Evolutionary conservation across 2,113 vertebrate species (phyloP).

Genomic region (Mobula birostris): DNA sequence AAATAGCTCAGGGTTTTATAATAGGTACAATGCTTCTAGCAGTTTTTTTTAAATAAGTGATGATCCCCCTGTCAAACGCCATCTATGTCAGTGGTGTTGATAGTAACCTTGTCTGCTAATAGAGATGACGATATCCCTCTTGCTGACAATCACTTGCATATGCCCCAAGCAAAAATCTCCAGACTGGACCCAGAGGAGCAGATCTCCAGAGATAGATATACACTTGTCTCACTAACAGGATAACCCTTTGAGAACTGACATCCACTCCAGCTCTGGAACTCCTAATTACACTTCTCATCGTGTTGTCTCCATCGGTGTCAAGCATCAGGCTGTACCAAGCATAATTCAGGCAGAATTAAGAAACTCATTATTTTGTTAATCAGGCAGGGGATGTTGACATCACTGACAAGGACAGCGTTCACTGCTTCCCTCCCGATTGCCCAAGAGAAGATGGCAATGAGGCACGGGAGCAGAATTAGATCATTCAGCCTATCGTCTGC

Average conservation of each 20-base stretch:
- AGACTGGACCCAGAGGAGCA: neutral
- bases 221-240: neutral
- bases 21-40: neutral
- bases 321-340: neutral
- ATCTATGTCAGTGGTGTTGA: neutral
- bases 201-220: neutral
- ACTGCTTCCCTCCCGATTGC: too few species aligned
- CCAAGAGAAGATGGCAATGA: too few species aligned
- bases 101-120: neutral
- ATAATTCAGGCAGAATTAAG: neutral
- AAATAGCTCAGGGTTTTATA: neutral
- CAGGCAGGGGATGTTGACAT: too few species aligned
- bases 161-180: neutral
- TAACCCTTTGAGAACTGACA: neutral
- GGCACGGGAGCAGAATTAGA: too few species aligned
- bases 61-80: neutral
- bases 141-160: neutral
- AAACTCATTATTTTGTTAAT: neutral
- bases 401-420: too few species aligned
- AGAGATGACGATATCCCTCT: neutral
- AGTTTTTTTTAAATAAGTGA: neutral
- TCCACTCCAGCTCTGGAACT: neutral
- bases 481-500: too few species aligned
- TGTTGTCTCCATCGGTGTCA: neutral
- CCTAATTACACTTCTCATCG: neutral